A percentile compares a stretch with the other conserved stretches of the same genome.
Conservation (phyloP, 2,888 invertebrate species). For the Limnephilus lunatus region DNA sequence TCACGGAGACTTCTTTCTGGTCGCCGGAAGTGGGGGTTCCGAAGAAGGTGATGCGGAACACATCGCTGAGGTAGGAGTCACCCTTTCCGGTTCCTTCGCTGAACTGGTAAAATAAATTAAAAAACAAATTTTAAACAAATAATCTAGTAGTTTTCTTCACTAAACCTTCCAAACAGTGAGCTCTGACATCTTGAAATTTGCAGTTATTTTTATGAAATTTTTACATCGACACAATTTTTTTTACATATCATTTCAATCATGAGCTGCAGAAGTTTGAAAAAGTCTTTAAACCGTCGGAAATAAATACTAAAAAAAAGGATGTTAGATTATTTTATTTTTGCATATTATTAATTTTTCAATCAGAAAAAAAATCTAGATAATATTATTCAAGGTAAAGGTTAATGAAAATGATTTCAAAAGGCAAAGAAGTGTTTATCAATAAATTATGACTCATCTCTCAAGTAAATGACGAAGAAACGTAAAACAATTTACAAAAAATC, state of each 20-base stretch:
- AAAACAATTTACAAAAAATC: neutral
- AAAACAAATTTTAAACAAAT: neutral
- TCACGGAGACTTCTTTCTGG: constrained; percentile 71
- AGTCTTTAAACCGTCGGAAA: too few species aligned
- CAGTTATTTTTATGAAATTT: too few species aligned
- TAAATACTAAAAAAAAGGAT: too few species aligned
- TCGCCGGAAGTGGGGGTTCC: constrained; percentile 70
- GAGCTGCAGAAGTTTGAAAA: too few species aligned
- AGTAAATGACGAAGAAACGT: neutral
- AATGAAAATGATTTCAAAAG: neutral
- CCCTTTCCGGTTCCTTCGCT: constrained; percentile 77
- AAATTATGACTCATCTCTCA: neutral
- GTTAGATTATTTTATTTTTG: too few species aligned
- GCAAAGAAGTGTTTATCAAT: neutral
- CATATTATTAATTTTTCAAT: too few species aligned
- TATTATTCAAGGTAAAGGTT: neutral
- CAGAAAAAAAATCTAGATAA: neutral
- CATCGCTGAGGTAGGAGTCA: constrained; percentile 83
- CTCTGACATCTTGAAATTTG: neutral
- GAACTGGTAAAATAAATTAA: neutral
- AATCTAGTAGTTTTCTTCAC: neutral
- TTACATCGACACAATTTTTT: too few species aligned
- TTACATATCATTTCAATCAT: too few species aligned
- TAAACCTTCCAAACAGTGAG: too few species aligned
- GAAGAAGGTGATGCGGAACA: constrained; percentile 79